Evolutionary conservation across 2,797 vertebrate species (phyloP), one percentile per base, ranked within the genome.

Genomic region (Anolis apletophallus): DNA sequence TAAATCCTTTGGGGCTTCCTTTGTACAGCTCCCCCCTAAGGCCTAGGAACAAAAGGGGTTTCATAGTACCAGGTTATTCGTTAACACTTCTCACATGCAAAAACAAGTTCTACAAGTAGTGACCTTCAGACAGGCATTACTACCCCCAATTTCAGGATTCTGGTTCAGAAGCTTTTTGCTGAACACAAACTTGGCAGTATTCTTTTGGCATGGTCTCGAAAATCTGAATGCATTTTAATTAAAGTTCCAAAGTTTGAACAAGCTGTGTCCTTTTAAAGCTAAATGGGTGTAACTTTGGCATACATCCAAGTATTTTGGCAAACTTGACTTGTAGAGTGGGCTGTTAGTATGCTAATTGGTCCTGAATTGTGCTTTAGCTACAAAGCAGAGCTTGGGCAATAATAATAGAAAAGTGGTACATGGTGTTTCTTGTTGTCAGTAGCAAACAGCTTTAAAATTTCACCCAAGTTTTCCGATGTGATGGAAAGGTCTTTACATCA

Each of bases 221-320:
- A 34, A 16, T 54, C 32, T 26, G 13, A 74, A 46, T 61, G 26
- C 26, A 59, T n/a, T 83, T 72, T 82, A 36, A 23, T 55, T 57
- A 34, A 83, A 73, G 11, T 40, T n/a, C 1, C 21, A 34, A n/a
- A 12, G 6, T 68, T 69, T n/a, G 52, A 61, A 69, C 32, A 40
- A 40, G 21, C 3, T 36, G 21, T 67, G 17, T 75, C 36, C 16
- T 75, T 23, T 34, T 64, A 19, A 84, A 84, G n/a, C 19, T 46
- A 52, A 52, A 12, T 76, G 73, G 19, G 50, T 76, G 19, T 34
- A 76, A 46, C 29, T 59, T 55, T 85, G 76, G 76, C 77, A 61
- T 23, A 61, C 73, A 40, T 59, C n/a, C 67, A 85, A 85, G 11
- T 64, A 74, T 80, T 80, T 54, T 21, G 80, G 57, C 23, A 80